Base-by-base conservation (phyloP, 2,797 vertebrate genomes). In the Hylomyscus alleni region DNA sequence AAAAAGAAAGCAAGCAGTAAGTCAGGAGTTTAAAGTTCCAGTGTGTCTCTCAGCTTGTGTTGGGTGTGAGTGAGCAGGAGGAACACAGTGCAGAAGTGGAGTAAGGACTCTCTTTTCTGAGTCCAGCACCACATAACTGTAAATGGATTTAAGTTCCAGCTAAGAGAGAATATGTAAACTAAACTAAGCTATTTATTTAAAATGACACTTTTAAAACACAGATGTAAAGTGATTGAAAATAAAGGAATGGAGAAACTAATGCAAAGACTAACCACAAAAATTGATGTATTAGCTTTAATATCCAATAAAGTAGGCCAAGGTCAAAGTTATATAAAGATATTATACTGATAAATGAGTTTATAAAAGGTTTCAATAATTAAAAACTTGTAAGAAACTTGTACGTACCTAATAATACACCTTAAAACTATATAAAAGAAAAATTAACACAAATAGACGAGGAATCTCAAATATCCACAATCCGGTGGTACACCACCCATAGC, bases 361-460 rank as follows among this genome's bases (percentile, higher is more conserved):
- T 44, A 77, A 83, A 82, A 84, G 87, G n/a, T 20, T 65, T 89
- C 58, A 90, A 4, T 77, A 44, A 72, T 82, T 87, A 95, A 90
- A 92, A 84, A 62, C 40, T 62, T 83, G 15, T 44, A 37, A 82
- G 54, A 58, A 60, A 75, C 34, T 47, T 76, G 2, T 56, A 62
- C 81, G 9, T 69, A 31, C 50, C 34, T 89, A 67, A 50, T 84
- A 62, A n/a, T 2, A 29, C 75, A 58, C 78, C 24, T 89, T 94
- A 31, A 89, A 82, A 83, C 34, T 90, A 50, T 80, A 13, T 85
- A 76, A 75, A 89, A 81, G 37, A 76, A 93, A 96, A 94, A 72
- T 56, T 62, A 86, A 67, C 52, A 34, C 14, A 88, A 47, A 6
- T 50, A 34, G 47, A 47, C 67, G 10, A 85, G 44, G 80, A 47